Evolutionary conservation across 2,888 invertebrate genomes (phyloP), one percentile per base, ranked within the genome.

Genomic region (Ophioninae sp.): DNA sequence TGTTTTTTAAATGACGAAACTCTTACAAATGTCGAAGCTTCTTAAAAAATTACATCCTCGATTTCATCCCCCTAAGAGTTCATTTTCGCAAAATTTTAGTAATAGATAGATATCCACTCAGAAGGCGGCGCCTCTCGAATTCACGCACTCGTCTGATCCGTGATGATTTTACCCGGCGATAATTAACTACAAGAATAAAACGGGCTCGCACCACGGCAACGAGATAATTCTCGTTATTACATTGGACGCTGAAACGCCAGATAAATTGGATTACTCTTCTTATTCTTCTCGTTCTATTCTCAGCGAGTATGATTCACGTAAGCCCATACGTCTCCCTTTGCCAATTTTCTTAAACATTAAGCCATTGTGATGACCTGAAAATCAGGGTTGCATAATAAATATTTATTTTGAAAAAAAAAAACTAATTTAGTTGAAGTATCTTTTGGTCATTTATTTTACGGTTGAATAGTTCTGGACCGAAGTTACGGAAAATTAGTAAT

Each of bases 151-250:
- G 20, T 64, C 39, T 44, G 71, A 65, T 72, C 56, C 58, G 41
- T 59, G 59, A 69, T n/a, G 61, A 59, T 76, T 72, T 72, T 44
- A 71, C 58, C 76, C 10, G 72, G 58, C 56, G 72, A 79, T 83
- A 83, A 80, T 83, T 77, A 68, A 65, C 73, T 59, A 71, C 67
- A 51, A 79, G 61, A 79, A 79, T 73, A 73, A 67, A 68, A 79
- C 65, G 56, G 67, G 17, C 67, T 30, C 73, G 51, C 13, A 41
- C 13, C 13, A 6, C 51, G 37, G 22, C 71, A 22, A 22, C 63
- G 64, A 51, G 51, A 41, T 41, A 64, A 71, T 56, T 71, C 39
- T 30, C 23, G 20, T 59, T 73, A 68, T 79, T 65, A 30, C 65
- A 30, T 23, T 41, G 30, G 20, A 22, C 23, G 72, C 67, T 41